phyloP scores from a whole-genome alignment of 2,113 vertebrate genomes.

The Benitochromis conjunctus region DNA sequence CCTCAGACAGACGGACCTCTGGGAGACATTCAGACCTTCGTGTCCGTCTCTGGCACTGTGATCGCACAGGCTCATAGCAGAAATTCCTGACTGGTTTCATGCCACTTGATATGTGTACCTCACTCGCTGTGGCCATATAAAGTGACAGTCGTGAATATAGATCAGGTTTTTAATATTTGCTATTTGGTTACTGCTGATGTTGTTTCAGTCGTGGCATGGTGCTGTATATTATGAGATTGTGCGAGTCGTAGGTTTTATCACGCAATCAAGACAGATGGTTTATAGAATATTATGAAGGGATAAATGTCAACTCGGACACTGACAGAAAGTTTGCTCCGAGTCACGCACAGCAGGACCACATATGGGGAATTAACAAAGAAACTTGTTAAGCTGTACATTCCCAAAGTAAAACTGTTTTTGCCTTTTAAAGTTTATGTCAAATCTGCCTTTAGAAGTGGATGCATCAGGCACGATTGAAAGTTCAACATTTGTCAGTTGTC shows the following conservation, averaged over 20 bases:
- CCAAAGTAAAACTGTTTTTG: not conserved
- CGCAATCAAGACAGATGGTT: not conserved
- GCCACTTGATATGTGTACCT: constrained; percentile 40
- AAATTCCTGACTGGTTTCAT: constrained; percentile 43
- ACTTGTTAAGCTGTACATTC: not conserved
- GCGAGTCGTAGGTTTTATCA: not conserved
- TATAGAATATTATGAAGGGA: not conserved
- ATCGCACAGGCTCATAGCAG: constrained; percentile 40
- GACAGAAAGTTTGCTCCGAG: not conserved
- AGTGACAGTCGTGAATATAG: constrained; percentile 16
- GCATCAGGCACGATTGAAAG: not conserved
- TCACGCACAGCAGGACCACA: not conserved
- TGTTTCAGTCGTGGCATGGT: not conserved
- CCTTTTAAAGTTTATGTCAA: not conserved
- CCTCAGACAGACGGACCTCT: constrained; percentile 40
- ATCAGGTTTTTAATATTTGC: constrained; percentile 2
- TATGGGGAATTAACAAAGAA: not conserved
- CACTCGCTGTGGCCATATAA: constrained; percentile 32
- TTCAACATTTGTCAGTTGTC: not conserved
- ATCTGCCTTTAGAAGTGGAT: not conserved
- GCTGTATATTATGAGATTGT: not conserved
- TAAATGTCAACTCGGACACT: not conserved
- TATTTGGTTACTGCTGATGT: not conserved
- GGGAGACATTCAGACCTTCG: constrained; percentile 47
- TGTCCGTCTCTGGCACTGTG: constrained; percentile 41